Percentiles rank a stretch among this genome's conserved stretches.
phyloP scores from a whole-genome alignment of 2,797 vertebrate species.

The Atherinosoma microstoma region DNA sequence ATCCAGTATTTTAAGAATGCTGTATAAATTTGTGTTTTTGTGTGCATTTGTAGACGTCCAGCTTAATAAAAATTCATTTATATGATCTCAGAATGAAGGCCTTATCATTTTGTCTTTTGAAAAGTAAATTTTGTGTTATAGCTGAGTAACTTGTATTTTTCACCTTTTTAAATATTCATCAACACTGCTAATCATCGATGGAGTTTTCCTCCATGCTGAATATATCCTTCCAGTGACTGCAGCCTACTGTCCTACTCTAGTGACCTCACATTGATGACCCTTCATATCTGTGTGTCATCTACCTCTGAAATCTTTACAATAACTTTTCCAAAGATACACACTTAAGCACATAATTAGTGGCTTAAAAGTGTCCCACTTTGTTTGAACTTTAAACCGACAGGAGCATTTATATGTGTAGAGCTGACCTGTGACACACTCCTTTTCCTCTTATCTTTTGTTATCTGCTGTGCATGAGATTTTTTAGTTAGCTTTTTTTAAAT shows the following conservation, averaged over 20 bases:
- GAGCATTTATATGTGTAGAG: conserved; percentile 1
- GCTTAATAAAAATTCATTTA: background rate
- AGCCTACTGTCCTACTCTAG: conserved; percentile 44
- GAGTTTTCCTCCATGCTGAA: background rate
- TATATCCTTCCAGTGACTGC: conserved; percentile 32
- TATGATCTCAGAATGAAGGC: background rate
- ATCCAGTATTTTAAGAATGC: background rate
- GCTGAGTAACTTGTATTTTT: background rate
- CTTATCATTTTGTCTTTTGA: background rate
- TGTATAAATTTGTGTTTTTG: background rate
- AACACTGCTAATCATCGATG: background rate
- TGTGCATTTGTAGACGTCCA: background rate
- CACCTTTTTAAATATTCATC: background rate
- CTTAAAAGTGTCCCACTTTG: conserved; percentile 4
- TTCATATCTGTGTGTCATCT: conserved; percentile 16
- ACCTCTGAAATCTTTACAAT: background rate
- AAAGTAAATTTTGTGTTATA: background rate
- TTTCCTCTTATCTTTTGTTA: conserved; percentile 51
- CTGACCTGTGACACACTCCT: conserved; percentile 39
- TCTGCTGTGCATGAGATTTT: conserved; percentile 46
- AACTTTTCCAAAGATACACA: background rate
- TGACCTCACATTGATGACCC: conserved; percentile 45
- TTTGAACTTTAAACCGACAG: conserved; percentile 27
- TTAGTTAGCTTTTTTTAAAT: conserved; percentile 19
- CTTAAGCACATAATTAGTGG: background rate